Evolutionary conservation across 2,113 vertebrate genomes (phyloP).

Genomic region (Struthidea cinerea): DNA sequence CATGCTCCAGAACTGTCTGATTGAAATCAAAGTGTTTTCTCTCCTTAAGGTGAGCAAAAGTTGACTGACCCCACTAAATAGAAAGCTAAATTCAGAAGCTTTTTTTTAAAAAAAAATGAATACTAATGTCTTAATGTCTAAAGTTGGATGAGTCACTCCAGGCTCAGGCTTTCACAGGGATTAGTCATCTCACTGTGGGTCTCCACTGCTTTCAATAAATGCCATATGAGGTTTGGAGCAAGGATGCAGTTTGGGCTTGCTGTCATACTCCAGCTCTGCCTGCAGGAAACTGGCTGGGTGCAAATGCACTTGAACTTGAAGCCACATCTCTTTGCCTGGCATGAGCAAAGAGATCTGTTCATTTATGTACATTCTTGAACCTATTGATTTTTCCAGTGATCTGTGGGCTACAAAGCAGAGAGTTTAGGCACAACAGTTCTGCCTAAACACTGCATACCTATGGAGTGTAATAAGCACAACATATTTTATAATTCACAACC

Average conservation of each 20-base stretch:
- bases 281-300: not conserved
- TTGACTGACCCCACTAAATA: not conserved
- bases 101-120: not conserved
- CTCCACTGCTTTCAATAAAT: not conserved
- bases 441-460: not conserved
- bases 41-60: not conserved
- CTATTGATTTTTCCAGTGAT: not conserved
- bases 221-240: not conserved
- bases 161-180: not conserved
- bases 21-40: not conserved
- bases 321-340: not conserved
- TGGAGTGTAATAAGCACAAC: not conserved
- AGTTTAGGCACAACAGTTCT: not conserved
- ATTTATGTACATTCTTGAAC: rapidly evolving
- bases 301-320: not conserved
- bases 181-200: not conserved
- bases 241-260: rapidly evolving
- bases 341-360: not conserved
- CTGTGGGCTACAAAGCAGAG: not conserved
- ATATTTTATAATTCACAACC: not conserved
- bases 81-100: not conserved
- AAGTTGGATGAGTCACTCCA: not conserved
- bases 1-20: not conserved
- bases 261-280: not conserved
- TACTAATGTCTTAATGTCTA: not conserved